These are phyloP conservation scores for Montipora capricornis DNA, from an alignment of 64 coral and sea anemone genomes.

Conservation along the genomic window DNA sequence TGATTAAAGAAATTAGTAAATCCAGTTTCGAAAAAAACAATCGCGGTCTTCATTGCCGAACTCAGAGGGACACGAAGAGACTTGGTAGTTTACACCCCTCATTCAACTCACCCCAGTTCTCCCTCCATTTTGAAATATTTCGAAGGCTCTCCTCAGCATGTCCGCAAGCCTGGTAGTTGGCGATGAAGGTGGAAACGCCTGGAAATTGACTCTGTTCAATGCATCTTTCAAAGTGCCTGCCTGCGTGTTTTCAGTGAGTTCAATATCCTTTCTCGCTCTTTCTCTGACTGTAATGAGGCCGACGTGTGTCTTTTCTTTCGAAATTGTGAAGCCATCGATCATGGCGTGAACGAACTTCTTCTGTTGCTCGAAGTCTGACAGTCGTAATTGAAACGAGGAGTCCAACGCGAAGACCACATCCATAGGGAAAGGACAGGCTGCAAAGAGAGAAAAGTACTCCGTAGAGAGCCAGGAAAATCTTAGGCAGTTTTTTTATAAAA, in stretches of 20 bases:
- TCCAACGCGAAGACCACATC: constrained; percentile 81
- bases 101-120: neutral
- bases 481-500: too few relatives aligned
- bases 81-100: too few relatives aligned
- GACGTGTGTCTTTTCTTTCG: constrained; percentile 51
- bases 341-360: constrained; percentile 48
- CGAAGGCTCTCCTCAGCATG: neutral
- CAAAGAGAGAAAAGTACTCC: neutral
- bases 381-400: constrained; percentile 40
- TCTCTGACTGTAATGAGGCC: constrained; percentile 49
- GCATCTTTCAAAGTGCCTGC: neutral
- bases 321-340: constrained; percentile 75
- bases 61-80: too few relatives aligned
- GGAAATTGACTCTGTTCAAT: neutral
- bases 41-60: too few relatives aligned
- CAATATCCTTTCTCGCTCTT: constrained; percentile 16
- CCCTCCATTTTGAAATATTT: neutral
- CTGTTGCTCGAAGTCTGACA: constrained; percentile 48
- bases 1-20: too few relatives aligned
- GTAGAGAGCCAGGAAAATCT: too few relatives aligned
- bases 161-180: constrained; percentile 8
- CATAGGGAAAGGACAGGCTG: constrained; percentile 80
- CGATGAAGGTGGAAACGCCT: neutral
- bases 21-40: too few relatives aligned
- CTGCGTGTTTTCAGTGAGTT: constrained; percentile 7